phyloP scores from a whole-genome alignment of 1,140 invertebrate genomes.

The Steinernema khuongi region DNA sequence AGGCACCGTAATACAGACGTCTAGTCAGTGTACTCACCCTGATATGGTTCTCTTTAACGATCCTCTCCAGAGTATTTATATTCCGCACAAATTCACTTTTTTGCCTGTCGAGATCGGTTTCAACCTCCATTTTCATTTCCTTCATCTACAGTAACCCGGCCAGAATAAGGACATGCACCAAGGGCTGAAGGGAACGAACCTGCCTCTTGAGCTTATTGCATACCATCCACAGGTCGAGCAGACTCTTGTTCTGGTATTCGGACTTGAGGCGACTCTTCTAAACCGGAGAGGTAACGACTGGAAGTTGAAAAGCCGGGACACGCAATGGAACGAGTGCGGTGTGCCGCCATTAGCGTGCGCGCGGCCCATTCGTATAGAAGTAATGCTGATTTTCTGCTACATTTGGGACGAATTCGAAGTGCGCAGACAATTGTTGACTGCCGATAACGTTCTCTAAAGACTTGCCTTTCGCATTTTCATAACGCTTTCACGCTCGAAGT shows the following conservation, averaged over 20 bases:
- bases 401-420: not conserved
- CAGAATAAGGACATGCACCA: too few relatives aligned
- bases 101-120: not conserved
- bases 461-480: not conserved
- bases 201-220: constrained; percentile 5
- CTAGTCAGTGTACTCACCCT: not conserved
- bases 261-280: not conserved
- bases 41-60: not conserved
- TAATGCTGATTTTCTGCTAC: not conserved
- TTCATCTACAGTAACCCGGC: not conserved
- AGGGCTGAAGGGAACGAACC: not conserved
- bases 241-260: not conserved
- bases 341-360: not conserved
- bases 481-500: not conserved
- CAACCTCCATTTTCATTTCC: not conserved
- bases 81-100: not conserved
- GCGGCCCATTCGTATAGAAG: not conserved
- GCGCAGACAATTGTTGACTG: not conserved
- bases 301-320: too few relatives aligned
- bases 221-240: not conserved
- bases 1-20: not conserved
- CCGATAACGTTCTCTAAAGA: not conserved
- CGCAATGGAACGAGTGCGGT: not conserved
- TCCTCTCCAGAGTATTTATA: not conserved
- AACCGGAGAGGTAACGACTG: not conserved